Percentiles rank a stretch among this genome's conserved stretches.
These are phyloP conservation scores for Ginglymostoma cirratum DNA, from an alignment of 2,113 vertebrate species.

Conservation along the genomic window DNA sequence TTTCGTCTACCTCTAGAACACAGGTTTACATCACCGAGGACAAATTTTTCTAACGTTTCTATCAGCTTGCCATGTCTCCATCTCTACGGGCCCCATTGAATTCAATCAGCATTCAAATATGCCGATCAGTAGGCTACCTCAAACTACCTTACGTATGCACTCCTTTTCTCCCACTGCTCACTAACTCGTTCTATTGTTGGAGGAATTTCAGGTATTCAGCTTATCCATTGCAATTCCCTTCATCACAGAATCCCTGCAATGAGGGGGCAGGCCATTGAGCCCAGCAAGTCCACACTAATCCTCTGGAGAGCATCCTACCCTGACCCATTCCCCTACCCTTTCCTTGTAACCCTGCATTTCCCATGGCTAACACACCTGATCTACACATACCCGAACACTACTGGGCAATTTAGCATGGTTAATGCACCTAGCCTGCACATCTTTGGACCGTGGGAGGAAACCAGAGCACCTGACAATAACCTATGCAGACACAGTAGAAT, in stretches of 20 bases:
- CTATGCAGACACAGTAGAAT: too few relatives aligned
- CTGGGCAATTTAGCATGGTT: too few relatives aligned
- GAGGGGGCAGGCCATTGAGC: too few relatives aligned
- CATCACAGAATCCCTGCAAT: background rate
- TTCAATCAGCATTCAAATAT: background rate
- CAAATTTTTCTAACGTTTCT: background rate
- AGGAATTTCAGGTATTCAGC: background rate
- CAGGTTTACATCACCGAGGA: background rate
- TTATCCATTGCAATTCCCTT: background rate
- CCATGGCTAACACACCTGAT: too few relatives aligned
- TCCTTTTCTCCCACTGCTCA: background rate
- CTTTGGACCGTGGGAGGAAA: too few relatives aligned
- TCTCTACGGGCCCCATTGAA: background rate
- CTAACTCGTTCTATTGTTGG: background rate
- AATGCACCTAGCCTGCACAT: too few relatives aligned
- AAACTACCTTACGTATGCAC: background rate
- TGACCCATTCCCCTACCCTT: too few relatives aligned
- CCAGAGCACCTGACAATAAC: too few relatives aligned
- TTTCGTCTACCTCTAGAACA: background rate
- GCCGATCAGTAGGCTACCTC: background rate
- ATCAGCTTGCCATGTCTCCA: background rate
- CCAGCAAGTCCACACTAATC: too few relatives aligned
- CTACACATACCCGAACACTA: too few relatives aligned
- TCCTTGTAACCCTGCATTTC: too few relatives aligned
- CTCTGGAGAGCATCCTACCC: too few relatives aligned